Evolutionary conservation across 2,888 invertebrate species (phyloP).

Genomic region (Lepidonotus clava): DNA sequence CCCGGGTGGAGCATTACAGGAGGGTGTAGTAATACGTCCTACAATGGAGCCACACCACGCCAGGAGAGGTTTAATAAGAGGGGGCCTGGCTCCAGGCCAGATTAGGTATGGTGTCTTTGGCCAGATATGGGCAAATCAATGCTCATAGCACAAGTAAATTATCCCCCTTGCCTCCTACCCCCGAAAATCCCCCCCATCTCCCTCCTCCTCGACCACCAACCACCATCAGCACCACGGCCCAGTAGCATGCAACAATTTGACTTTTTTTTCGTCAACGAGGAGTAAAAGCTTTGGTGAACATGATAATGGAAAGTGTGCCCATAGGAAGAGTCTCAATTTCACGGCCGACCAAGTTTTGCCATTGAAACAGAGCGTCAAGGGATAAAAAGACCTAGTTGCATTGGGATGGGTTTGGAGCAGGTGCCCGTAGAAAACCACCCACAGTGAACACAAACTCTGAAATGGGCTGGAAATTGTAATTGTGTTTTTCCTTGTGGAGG

Average conservation of each 20-base stretch:
- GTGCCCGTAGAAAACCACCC: not conserved
- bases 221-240: not conserved
- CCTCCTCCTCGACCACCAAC: too few species aligned
- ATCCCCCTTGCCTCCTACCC: too few species aligned
- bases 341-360: not conserved
- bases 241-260: conserved; percentile 10
- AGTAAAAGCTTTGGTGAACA: not conserved
- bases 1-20: too few species aligned
- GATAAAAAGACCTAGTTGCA: not conserved
- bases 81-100: too few species aligned
- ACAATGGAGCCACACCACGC: too few species aligned
- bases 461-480: not conserved
- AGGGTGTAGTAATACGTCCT: too few species aligned
- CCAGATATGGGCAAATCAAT: too few species aligned
- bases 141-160: too few species aligned
- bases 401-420: not conserved
- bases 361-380: not conserved
- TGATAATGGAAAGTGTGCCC: conserved; percentile 31
- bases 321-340: conserved; percentile 11
- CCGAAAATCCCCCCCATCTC: too few species aligned
- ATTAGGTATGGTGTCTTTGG: too few species aligned
- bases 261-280: not conserved
- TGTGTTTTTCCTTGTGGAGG: not conserved
- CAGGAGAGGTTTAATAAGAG: too few species aligned
- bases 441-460: not conserved